Percentiles rank a stretch among this genome's conserved stretches.
phyloP scores from a whole-genome alignment of 2,113 vertebrate genomes.

The Ailurus styani region DNA sequence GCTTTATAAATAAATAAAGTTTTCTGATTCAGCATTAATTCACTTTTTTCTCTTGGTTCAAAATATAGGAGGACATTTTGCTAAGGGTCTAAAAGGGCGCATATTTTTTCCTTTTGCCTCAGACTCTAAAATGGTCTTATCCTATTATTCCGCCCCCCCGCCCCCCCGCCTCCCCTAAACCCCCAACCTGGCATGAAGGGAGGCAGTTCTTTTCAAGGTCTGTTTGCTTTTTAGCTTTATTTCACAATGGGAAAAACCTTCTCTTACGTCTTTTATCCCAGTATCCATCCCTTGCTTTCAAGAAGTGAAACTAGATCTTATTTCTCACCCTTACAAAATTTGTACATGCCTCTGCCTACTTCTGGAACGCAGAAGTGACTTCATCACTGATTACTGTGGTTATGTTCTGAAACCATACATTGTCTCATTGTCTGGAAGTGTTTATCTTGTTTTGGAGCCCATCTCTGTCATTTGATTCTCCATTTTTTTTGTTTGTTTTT shows the following conservation, averaged over 20 bases:
- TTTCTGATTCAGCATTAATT: background rate
- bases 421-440: background rate
- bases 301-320: background rate
- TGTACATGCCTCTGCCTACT: background rate
- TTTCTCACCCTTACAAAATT: background rate
- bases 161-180: no score
- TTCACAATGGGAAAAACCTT: background rate
- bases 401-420: background rate
- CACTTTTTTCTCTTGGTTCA: background rate
- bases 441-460: background rate
- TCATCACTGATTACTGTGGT: background rate
- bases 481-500: no score
- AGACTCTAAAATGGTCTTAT: background rate
- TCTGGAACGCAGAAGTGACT: background rate
- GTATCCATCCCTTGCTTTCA: background rate
- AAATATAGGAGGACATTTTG: background rate
- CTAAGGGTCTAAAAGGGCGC: background rate
- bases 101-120: background rate
- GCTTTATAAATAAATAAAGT: background rate
- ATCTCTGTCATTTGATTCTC: background rate
- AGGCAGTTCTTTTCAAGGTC: background rate
- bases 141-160: accelerated
- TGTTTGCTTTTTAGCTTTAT: background rate
- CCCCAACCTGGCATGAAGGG: background rate
- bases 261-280: background rate